Evolutionary conservation across 2,888 invertebrate species (phyloP), one percentile per base, ranked within the genome.

Genomic region (Candidula unifasciata): DNA sequence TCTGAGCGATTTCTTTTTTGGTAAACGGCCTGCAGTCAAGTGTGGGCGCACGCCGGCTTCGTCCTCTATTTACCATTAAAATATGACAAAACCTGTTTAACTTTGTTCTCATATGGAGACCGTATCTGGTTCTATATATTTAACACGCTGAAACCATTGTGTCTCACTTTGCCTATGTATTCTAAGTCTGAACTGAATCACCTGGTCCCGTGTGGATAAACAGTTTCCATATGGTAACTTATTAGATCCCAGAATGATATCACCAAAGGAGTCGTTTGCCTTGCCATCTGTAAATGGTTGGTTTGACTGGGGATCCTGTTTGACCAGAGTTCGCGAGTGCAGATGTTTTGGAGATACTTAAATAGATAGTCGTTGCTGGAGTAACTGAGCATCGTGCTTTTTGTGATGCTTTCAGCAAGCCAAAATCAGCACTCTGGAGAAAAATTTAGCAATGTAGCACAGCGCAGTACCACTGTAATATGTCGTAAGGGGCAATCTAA

Each of bases 21-120:
- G 37, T 10, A 73, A 44, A 18, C 37, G 35, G 18, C 69, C 35
- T 27, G 35, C 69, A 69, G 69, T 69, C 69, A 69, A 69, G 69
- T 37, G 69, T 69, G 6, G 35, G 35, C 37, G 37, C 33, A 69
- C 3, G 69, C 35, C 35, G 35, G 33, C 69, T 37, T 2, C 0
- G n/a, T n/a, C 24, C 37, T 73, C 24, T 73, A 44, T 73, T 73
- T 44, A 73, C 73, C 16, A 44, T 44, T 52, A 73, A 27, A n/a
- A 52, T 73, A 27, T 52, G 27, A 16, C 37, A 35, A 18, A 71
- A 5, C 24, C 18, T 24, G 8, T 21, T 44, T 66, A 66, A 24
- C 13, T n/a, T 33, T 33, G 18, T 69, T 69, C 69, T 16, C 69
- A 33, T 18, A 30, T 2, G 33, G 6, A 10, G 16, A 33, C 35